Conservation (phyloP, 2,113 vertebrate genomes). For the Oxyruncus cristatus region DNA sequence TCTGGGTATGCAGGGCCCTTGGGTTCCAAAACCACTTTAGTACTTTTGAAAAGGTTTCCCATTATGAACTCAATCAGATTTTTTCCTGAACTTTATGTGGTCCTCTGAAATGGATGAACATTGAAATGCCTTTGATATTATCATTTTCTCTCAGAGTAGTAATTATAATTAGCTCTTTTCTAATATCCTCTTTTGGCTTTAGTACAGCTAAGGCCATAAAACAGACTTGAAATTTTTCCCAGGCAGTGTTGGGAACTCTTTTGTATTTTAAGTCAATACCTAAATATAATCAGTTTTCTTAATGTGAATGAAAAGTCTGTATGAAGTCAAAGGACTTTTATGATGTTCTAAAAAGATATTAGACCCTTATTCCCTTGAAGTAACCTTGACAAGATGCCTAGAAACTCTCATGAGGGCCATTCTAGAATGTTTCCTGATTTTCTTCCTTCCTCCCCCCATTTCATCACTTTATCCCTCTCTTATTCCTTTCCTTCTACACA, state of each 20-base stretch:
- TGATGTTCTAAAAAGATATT: neutral
- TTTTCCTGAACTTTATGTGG: constrained; percentile 22
- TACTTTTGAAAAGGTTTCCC: neutral
- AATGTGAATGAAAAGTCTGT: neutral
- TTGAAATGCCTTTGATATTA: constrained; percentile 53
- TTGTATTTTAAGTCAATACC: constrained; percentile 39
- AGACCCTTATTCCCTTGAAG: neutral
- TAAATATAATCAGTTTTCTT: constrained; percentile 32
- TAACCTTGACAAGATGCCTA: neutral
- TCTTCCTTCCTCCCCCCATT: neutral
- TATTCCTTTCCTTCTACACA: neutral
- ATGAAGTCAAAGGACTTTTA: neutral
- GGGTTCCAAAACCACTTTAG: neutral
- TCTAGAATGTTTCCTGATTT: neutral
- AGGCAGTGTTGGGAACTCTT: constrained; percentile 4
- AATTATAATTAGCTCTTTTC: constrained; percentile 59
- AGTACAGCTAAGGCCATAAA: constrained; percentile 35
- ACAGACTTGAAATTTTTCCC: constrained; percentile 36
- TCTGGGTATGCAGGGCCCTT: neutral
- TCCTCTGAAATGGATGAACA: constrained; percentile 22
- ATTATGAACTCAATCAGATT: neutral
- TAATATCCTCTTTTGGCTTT: constrained; percentile 53
- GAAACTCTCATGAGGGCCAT: neutral
- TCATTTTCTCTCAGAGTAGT: constrained; percentile 35
- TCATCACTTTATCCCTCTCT: neutral